Conservation (phyloP, 2,797 vertebrate genomes). For the Pygocentrus nattereri region DNA sequence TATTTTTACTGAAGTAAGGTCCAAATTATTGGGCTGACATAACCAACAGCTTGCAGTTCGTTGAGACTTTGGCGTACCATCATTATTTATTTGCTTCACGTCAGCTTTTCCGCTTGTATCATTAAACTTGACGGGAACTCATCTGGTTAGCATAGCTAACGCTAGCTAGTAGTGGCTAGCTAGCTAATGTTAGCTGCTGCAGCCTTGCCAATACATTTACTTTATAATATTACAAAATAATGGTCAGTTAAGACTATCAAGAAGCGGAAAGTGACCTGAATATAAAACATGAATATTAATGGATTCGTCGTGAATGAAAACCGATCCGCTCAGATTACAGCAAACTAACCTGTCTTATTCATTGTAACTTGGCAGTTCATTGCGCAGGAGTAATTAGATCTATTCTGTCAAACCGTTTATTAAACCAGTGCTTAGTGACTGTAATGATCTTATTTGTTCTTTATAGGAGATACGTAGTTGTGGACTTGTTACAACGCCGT, state of each 20-base stretch:
- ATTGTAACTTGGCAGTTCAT: too few relatives aligned
- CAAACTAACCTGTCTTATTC: too few relatives aligned
- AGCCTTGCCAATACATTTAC: neutral
- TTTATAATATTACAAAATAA: neutral
- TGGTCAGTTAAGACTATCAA: neutral
- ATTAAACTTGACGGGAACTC: conserved; percentile 43
- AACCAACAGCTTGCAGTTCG: neutral
- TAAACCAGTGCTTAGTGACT: neutral
- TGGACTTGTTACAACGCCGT: too few relatives aligned
- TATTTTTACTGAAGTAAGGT: neutral
- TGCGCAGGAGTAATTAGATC: neutral
- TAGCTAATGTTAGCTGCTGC: conserved; percentile 26
- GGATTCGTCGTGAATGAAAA: neutral
- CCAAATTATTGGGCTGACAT: neutral
- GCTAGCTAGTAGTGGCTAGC: conserved; percentile 8
- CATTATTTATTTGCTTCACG: neutral
- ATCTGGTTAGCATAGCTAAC: conserved; percentile 12
- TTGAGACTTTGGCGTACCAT: neutral
- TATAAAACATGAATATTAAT: neutral
- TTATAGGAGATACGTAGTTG: conserved; percentile 16
- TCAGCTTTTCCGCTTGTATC: neutral
- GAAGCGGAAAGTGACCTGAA: neutral
- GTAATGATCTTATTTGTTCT: neutral
- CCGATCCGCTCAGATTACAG: neutral
- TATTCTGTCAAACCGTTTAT: too few relatives aligned